Evolutionary conservation across 2,113 vertebrate species (phyloP), one percentile per base, ranked within the genome.

Genomic region (Boulengeromyrus knoepffleri): DNA sequence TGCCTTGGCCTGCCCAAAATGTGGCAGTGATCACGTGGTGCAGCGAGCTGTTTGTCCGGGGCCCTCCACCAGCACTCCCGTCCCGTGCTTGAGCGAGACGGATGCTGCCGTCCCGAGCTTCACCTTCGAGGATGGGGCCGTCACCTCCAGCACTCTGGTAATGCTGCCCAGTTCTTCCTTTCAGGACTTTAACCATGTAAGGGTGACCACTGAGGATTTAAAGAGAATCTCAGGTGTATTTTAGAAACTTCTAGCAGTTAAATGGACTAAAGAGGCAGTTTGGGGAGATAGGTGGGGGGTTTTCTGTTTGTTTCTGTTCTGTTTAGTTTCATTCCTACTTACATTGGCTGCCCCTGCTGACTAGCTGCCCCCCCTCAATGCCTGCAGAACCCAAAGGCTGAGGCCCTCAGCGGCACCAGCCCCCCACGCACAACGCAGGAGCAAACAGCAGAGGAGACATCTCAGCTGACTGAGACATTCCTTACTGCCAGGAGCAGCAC

Each of bases 21-120:
- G 98, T 93, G 96, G 95, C 0, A 98, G 98, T 88, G 96, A 97
- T 91, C 98, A 98, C 0, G 97, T 99, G 90, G 95, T 99, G 85
- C 95, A 99, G 92, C 93, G 98, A 89, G 94, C 95, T 8, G 49
- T 90, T 91, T 92, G 93, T 31, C 58, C 91, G 0, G 13, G 90
- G 50, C 94, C 90, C 19, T 92, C 90, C 92, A 94, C 93, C 92
- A 97, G 96, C 31, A 96, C 95, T 0, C 96, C 96, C 6, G 31
- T 94, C 77, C 83, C 7, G 1, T 19, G 10, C 19, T 86, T 80
- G 0, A 27, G 88, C 0, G 84, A 53, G 19, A 88, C 89, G 6
- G 89, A 92, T 62, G 85, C 56, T 5, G 58, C 62, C 0, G 90
- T 92, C 9, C 50, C 39, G 21, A 87, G 62, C 47, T 92, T 91